Percentiles rank a stretch among this genome's conserved stretches.
Evolutionary conservation across 2,113 vertebrate species (phyloP).

Genomic region (Bothrops jararaca): DNA sequence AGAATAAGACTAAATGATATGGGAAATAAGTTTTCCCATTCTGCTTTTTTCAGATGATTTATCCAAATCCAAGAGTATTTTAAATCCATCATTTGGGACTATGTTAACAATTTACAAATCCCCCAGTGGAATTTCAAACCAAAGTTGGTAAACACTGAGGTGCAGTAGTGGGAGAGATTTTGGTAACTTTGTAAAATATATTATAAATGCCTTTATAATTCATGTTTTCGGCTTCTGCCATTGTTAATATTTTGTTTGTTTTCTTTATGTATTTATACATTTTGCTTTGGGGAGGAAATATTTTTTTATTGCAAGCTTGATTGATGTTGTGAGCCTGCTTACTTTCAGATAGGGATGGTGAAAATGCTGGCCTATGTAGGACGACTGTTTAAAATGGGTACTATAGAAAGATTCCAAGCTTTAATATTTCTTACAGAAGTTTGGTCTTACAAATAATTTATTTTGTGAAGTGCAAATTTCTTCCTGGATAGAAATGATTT

Average conservation of each 20-base stretch:
- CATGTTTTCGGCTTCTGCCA: constrained; percentile 54
- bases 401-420: constrained; percentile 63
- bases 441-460: constrained; percentile 68
- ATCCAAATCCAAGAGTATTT: constrained; percentile 47
- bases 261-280: constrained; percentile 71
- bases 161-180: constrained; percentile 49
- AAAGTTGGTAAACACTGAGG: constrained; percentile 49
- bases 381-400: constrained; percentile 68
- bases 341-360: constrained; percentile 73
- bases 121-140: constrained; percentile 43
- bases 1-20: constrained; percentile 41
- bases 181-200: constrained; percentile 19
- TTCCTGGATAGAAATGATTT: constrained; percentile 62
- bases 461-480: constrained; percentile 60
- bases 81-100: constrained; percentile 48
- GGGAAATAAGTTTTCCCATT: constrained; percentile 55
- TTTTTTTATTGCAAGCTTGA: constrained; percentile 69
- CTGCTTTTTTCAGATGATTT: constrained; percentile 28
- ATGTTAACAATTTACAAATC: constrained; percentile 62
- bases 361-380: constrained; percentile 52
- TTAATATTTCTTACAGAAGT: constrained; percentile 72
- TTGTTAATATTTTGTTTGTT: constrained; percentile 61
- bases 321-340: constrained; percentile 72
- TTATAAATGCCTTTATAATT: constrained; percentile 16
- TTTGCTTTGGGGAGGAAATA: constrained; percentile 74